Evolutionary conservation across 2,113 vertebrate genomes (phyloP).

Genomic region (Shinisaurus crocodilurus): DNA sequence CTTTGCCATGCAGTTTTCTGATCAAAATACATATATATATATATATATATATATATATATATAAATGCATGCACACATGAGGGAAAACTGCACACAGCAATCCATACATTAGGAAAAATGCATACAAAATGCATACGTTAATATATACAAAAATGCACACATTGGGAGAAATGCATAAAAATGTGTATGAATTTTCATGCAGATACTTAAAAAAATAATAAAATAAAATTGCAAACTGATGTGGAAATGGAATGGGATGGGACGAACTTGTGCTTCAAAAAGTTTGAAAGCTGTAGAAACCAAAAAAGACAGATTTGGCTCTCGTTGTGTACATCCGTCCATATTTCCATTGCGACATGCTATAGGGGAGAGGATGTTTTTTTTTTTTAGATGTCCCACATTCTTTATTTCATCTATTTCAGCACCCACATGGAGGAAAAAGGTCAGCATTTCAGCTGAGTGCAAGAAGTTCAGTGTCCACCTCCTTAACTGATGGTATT

Average conservation of each 20-base stretch:
- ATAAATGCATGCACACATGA: too few species aligned
- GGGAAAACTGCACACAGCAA: too few species aligned
- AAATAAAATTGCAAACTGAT: background rate
- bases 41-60: too few species aligned
- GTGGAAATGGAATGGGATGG: background rate
- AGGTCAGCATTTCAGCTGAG: background rate
- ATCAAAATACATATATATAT: too few species aligned
- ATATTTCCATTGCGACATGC: background rate
- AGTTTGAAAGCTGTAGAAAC: background rate
- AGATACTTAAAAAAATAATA: too few species aligned
- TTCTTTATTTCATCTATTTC: background rate
- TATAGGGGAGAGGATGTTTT: background rate
- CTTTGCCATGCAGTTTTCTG: too few species aligned
- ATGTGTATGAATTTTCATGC: too few species aligned
- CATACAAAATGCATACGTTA: too few species aligned
- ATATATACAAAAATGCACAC: too few species aligned
- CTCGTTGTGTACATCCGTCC: background rate
- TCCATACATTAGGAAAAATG: too few species aligned
- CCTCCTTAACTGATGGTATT: background rate
- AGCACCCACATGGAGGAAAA: background rate
- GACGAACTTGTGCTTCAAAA: background rate
- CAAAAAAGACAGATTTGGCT: background rate
- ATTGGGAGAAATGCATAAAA: too few species aligned
- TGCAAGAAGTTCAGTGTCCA: background rate
- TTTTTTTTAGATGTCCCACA: background rate